Percentiles rank a stretch among this genome's conserved stretches.
These are phyloP conservation scores for Gymnoscopelus microlampas DNA, from an alignment of 2,797 vertebrate species.

Conservation along the genomic window DNA sequence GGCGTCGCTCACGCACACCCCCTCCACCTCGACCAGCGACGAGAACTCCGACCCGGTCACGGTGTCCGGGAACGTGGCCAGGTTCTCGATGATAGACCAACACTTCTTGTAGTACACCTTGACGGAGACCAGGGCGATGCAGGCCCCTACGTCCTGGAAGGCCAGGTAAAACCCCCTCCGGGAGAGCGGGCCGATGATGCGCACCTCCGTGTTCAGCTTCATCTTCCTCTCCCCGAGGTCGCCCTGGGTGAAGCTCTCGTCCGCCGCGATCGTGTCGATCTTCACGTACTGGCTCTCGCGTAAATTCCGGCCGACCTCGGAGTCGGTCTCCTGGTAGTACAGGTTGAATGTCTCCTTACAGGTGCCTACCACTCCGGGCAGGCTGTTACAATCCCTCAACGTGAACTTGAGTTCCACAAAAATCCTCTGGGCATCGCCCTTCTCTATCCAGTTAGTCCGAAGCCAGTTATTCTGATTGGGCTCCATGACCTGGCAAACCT, in stretches of 20 bases:
- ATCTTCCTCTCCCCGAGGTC: conserved; percentile 99
- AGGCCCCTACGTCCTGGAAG: conserved; percentile 98
- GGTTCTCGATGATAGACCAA: conserved; percentile 99
- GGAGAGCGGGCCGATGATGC: conserved; percentile 96
- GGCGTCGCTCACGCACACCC: conserved; percentile 92
- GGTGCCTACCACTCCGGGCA: conserved; percentile 96
- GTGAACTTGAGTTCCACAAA: conserved; percentile 99
- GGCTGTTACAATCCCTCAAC: conserved; percentile 99
- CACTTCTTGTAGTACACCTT: conserved; percentile 99
- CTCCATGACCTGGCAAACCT: conserved; percentile 99
- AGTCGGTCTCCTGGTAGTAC: conserved; percentile 98
- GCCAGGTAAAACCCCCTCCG: conserved; percentile 98
- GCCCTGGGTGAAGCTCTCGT: conserved; percentile 99
- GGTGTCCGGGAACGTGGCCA: conserved; percentile 98
- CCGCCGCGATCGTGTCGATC: conserved; percentile 99
- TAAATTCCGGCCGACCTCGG: conserved; percentile 95
- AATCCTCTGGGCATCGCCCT: conserved; percentile 98
- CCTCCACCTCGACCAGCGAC: conserved; percentile 97
- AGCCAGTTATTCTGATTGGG: conserved; percentile 99
- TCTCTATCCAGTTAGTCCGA: conserved; percentile 99
- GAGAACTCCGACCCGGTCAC: conserved; percentile 99
- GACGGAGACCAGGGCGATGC: conserved; percentile 97
- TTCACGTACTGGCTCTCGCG: conserved; percentile 98
- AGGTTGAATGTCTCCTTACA: conserved; percentile 99
- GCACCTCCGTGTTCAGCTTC: conserved; percentile 99